Percentiles rank a stretch among this genome's conserved stretches.
These are phyloP conservation scores for Eugnorisma glareosa DNA, from an alignment of 2,888 invertebrate species.

Conservation along the genomic window DNA sequence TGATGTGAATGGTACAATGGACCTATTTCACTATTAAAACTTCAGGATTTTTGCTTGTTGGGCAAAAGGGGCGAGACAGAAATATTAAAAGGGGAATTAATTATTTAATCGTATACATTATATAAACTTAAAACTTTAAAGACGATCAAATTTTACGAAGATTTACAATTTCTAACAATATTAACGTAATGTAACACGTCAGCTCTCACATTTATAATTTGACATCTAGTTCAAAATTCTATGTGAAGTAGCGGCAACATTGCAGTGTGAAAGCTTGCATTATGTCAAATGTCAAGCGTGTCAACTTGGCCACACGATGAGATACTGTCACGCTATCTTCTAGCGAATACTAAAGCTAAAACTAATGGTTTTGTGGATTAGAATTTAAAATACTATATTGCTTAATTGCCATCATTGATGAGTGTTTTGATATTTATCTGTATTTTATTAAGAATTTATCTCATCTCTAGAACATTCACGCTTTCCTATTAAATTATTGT, in stretches of 20 bases:
- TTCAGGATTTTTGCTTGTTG: not conserved
- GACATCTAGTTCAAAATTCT: slow-evolving; percentile 40
- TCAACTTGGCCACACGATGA: slow-evolving; percentile 36
- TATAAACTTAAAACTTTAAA: no score
- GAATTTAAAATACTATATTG: not conserved
- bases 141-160: not conserved
- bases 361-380: not conserved
- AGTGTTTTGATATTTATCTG: not conserved
- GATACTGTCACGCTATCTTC: slow-evolving; percentile 7
- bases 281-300: slow-evolving; percentile 49
- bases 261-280: slow-evolving; percentile 43
- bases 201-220: not conserved
- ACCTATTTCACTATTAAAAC: not conserved
- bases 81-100: not conserved
- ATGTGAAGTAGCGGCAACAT: slow-evolving; percentile 31
- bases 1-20: not conserved
- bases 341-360: not conserved
- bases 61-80: not conserved
- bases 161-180: not conserved
- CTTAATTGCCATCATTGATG: not conserved
- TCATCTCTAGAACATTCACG: not conserved
- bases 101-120: no score
- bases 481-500: no score
- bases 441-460: not conserved
- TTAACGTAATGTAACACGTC: not conserved